Conservation (phyloP, 2,888 invertebrate genomes). For the Xanthia togata region DNA sequence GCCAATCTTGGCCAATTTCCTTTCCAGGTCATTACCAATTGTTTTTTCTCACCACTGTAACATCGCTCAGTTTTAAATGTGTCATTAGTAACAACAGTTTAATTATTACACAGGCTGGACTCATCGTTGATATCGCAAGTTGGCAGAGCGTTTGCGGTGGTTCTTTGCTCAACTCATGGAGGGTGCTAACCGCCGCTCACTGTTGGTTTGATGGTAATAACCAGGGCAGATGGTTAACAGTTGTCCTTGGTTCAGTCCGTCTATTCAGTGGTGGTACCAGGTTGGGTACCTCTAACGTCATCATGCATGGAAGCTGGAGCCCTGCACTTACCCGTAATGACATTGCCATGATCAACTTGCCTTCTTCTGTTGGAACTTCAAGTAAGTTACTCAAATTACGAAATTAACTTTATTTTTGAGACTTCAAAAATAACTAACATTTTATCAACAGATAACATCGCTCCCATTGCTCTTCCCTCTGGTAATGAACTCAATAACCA, state of each 20-base stretch:
- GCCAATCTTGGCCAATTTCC: conserved; percentile 60
- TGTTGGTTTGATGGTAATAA: too few species aligned
- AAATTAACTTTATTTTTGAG: background rate
- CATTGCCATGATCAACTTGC: conserved; percentile 73
- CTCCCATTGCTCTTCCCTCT: conserved; percentile 67
- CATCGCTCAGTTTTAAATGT: too few species aligned
- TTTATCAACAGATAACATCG: conserved; percentile 60
- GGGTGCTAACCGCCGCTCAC: background rate
- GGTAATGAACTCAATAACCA: conserved; percentile 61
- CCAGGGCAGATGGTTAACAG: too few species aligned
- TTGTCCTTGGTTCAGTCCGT: too few species aligned
- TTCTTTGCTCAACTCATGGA: conserved; percentile 66
- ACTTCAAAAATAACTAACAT: background rate
- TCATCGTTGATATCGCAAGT: too few species aligned
- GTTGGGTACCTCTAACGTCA: conserved; percentile 44
- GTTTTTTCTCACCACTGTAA: too few species aligned
- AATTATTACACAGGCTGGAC: background rate
- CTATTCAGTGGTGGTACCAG: too few species aligned
- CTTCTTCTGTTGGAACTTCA: conserved; percentile 55
- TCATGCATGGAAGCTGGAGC: conserved; percentile 73
- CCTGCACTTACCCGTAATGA: conserved; percentile 74
- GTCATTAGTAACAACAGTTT: background rate
- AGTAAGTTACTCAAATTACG: conserved; percentile 58
- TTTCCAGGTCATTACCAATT: conserved; percentile 25
- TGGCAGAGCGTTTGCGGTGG: conserved; percentile 75